phyloP scores from a whole-genome alignment of 2,888 invertebrate genomes.

The Dolichomitus sp. region DNA sequence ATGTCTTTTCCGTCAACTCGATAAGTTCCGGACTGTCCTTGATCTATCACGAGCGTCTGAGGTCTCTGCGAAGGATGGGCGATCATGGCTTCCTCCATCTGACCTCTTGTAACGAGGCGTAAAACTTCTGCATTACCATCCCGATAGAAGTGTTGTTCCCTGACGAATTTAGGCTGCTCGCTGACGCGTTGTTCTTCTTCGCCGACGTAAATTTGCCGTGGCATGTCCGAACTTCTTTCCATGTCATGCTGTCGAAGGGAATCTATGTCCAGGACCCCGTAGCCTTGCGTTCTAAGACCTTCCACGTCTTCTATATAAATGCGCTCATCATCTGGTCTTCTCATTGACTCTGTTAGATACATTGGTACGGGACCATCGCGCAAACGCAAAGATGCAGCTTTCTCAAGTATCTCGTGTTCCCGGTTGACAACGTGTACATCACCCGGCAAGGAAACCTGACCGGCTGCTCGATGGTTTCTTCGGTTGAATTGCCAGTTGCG shows the following conservation, averaged over 20 bases:
- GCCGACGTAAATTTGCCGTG: constrained; percentile 75
- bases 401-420: constrained; percentile 66
- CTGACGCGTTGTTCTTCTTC: constrained; percentile 78
- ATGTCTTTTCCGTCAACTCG: constrained; percentile 94
- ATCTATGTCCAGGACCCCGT: constrained; percentile 90
- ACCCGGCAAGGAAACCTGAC: constrained; percentile 82
- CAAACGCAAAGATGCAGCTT: constrained; percentile 72
- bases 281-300: constrained; percentile 83
- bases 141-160: constrained; percentile 93
- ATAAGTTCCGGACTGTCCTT: constrained; percentile 89
- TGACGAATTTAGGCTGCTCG: constrained; percentile 86
- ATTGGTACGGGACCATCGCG: constrained; percentile 65
- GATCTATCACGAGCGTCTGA: constrained; percentile 87
- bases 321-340: constrained; percentile 59
- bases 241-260: constrained; percentile 92
- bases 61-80: constrained; percentile 87
- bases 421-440: constrained; percentile 76
- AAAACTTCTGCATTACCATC: constrained; percentile 95
- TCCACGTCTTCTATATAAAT: constrained; percentile 69
- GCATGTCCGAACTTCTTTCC: constrained; percentile 91
- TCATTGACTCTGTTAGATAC: constrained; percentile 66
- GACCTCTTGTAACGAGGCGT: constrained; percentile 92
- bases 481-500: constrained; percentile 92
- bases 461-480: constrained; percentile 86
- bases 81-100: constrained; percentile 84